These are phyloP conservation scores for Argyresthia goedartella DNA, from an alignment of 2,888 invertebrate genomes.

Conservation along the genomic window DNA sequence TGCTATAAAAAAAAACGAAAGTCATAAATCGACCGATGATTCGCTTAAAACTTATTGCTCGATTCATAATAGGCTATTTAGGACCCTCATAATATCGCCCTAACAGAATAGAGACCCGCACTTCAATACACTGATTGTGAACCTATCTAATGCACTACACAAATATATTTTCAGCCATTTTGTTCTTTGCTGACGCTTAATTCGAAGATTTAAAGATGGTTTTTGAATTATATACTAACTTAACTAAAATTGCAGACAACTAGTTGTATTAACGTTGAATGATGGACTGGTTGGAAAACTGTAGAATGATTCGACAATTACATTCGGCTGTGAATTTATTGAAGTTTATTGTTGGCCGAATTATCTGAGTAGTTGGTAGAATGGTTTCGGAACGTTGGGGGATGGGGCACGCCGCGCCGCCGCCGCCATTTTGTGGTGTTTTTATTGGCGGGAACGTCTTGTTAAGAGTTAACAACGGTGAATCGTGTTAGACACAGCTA, in stretches of 20 bases:
- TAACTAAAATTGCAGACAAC: too few species aligned
- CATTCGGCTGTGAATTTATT: conserved; percentile 44
- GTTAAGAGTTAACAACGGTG: too few species aligned
- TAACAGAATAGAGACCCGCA: conserved; percentile 20
- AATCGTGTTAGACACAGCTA: too few species aligned
- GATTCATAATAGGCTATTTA: conserved; percentile 17
- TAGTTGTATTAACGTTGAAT: background rate
- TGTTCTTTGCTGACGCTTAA: too few species aligned
- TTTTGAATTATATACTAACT: too few species aligned
- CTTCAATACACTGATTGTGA: conserved; percentile 25
- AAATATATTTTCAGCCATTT: too few species aligned
- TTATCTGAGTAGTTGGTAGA: conserved; percentile 9
- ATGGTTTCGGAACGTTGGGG: background rate
- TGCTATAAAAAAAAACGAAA: too few species aligned
- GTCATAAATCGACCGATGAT: conserved; percentile 11
- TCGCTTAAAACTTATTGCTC: conserved; percentile 21
- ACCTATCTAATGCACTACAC: conserved; percentile 8
- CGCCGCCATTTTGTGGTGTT: conserved; percentile 1
- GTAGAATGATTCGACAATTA: conserved; percentile 61
- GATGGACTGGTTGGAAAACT: background rate
- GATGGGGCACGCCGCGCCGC: background rate
- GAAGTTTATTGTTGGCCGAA: conserved; percentile 34
- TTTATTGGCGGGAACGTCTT: background rate
- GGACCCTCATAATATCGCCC: conserved; percentile 20
- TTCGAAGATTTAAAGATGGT: too few species aligned